Conservation (phyloP, 2,888 invertebrate species). For the Pheosia gnoma region DNA sequence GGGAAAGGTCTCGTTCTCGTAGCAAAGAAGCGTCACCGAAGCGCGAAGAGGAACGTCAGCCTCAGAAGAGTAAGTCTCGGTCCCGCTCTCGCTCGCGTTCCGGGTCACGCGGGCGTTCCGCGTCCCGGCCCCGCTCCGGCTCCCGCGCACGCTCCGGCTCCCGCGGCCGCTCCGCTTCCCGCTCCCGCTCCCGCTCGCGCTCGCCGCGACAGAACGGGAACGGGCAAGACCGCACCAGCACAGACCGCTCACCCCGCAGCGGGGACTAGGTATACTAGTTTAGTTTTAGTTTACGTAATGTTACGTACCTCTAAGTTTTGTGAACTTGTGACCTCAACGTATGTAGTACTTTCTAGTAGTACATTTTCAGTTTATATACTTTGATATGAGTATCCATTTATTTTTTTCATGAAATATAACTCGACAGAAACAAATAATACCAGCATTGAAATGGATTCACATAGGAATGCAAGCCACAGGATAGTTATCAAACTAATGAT, state of each 20-base stretch:
- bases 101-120: conserved; percentile 58
- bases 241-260: conserved; percentile 75
- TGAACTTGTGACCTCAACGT: conserved; percentile 50
- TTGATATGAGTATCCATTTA: background rate
- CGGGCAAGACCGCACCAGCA: conserved; percentile 58
- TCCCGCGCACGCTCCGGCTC: conserved; percentile 63
- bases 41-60: conserved; percentile 70
- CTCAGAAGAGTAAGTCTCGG: conserved; percentile 60
- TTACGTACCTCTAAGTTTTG: conserved; percentile 40
- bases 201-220: conserved; percentile 75
- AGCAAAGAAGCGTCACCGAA: conserved; percentile 85
- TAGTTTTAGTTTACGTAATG: conserved; percentile 32
- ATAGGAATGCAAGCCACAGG: too few relatives aligned
- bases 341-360: conserved; percentile 6
- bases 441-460: too few relatives aligned
- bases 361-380: background rate
- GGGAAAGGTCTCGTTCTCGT: conserved; percentile 87
- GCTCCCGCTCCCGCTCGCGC: conserved; percentile 60
- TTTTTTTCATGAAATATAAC: too few relatives aligned
- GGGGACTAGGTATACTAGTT: conserved; percentile 57
- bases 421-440: too few relatives aligned
- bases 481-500: background rate
- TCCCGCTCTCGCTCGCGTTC: conserved; percentile 62
- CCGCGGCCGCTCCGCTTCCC: conserved; percentile 56
- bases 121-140: conserved; percentile 55